Base-by-base conservation (phyloP, 2,113 vertebrate species). In the Zeus faber region DNA sequence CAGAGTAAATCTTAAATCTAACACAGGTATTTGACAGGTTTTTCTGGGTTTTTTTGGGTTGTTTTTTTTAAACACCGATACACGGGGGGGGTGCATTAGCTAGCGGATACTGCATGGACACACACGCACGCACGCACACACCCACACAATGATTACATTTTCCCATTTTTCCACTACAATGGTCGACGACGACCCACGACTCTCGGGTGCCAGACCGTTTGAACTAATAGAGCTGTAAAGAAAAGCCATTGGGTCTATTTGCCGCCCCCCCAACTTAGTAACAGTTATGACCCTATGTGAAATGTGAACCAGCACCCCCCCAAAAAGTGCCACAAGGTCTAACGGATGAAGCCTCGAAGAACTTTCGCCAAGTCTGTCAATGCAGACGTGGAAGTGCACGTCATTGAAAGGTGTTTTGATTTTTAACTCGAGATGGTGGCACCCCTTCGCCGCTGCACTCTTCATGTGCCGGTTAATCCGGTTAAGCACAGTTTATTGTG, bases 1-100 rank as follows among this genome's bases (percentile, higher is more conserved):
- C 87, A 91, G 85, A 89, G 81, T 85, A 89, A 88, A 86, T 82
- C 71, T 89, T 80, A 74, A 74, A 84, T 85, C 85, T 89, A 89
- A 87, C 87, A 90, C 85, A 85, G 81, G 87, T 87, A 88, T 86
- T 85, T 83, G 87, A 89, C 87, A 84, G 70, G 72, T 84, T 73
- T 49, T 49, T 49, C n/a, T n/a, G n/a, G n/a, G n/a, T n/a, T n/a
- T n/a, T n/a, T n/a, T n/a, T n/a, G n/a, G n/a, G n/a, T n/a, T n/a
- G n/a, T n/a, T 11, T 24, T 46, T 81, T 58, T 10, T 35, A 35
- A 88, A 91, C 87, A 91, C 79, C 81, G 75, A 90, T 85, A 89
- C 82, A 87, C 77, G 80, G 87, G 86, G 80, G 87, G 86, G 86
- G 76, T 83, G 85, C 76, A 82, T 84, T 87, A 81, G 81, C 87